Conservation (phyloP, 2,797 vertebrate species). For the Epinephelus awoara region DNA sequence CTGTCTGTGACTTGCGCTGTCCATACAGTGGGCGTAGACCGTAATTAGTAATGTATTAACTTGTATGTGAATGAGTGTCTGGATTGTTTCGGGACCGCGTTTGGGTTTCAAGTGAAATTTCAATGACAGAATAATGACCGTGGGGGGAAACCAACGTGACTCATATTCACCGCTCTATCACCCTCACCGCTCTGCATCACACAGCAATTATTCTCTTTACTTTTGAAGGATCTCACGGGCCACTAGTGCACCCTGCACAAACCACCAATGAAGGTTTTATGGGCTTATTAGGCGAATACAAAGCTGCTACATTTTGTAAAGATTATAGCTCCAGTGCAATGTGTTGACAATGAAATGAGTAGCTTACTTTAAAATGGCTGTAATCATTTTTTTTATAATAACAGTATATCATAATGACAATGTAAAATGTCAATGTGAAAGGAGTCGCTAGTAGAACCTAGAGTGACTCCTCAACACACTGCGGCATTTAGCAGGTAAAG, state of each 20-base stretch:
- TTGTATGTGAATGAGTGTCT: slow-evolving; percentile 65
- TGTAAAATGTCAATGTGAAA: background rate
- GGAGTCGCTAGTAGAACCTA: background rate
- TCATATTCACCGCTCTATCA: slow-evolving; percentile 75
- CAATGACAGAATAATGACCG: slow-evolving; percentile 75
- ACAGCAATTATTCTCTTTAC: slow-evolving; percentile 56
- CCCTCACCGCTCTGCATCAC: slow-evolving; percentile 64
- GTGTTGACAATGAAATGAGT: slow-evolving; percentile 48
- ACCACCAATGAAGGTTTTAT: slow-evolving; percentile 36
- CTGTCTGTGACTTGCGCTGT: slow-evolving; percentile 46
- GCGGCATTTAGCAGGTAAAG: no score
- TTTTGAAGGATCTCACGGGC: slow-evolving; percentile 54
- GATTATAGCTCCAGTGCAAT: slow-evolving; percentile 25
- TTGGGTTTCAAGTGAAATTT: slow-evolving; percentile 68
- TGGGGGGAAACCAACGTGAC: slow-evolving; percentile 75
- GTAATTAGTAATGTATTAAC: slow-evolving; percentile 73
- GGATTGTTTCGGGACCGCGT: slow-evolving; percentile 61
- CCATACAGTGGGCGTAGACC: slow-evolving; percentile 47
- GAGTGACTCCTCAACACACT: no score
- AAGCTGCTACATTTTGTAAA: slow-evolving; percentile 29
- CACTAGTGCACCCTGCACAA: slow-evolving; percentile 22
- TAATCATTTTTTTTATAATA: background rate
- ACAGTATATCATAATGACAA: background rate
- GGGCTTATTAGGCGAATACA: slow-evolving; percentile 42
- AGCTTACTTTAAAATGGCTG: background rate